Percentiles rank a stretch among this genome's conserved stretches.
These are phyloP conservation scores for Panulirus ornatus DNA, from an alignment of 1,140 invertebrate species.

Conservation along the genomic window DNA sequence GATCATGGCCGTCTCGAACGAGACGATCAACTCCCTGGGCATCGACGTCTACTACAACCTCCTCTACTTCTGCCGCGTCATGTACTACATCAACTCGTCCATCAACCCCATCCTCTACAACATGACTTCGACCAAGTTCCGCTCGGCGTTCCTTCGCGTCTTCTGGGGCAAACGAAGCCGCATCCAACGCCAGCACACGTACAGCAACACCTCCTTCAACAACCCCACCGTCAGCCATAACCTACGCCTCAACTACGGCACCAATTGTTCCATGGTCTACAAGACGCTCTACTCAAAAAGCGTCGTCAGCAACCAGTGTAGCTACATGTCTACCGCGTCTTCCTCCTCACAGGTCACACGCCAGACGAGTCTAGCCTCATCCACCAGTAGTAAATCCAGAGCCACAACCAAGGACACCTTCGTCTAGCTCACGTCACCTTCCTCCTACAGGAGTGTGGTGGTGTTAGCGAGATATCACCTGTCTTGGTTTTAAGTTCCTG, in stretches of 20 bases:
- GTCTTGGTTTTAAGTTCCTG: not conserved
- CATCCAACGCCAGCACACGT: constrained; percentile 14
- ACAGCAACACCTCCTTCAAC: constrained; percentile 62
- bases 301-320: constrained; percentile 41
- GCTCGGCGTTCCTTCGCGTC: constrained; percentile 84
- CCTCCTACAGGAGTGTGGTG: not conserved
- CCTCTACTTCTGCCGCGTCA: constrained; percentile 90
- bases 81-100: constrained; percentile 93
- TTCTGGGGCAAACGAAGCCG: constrained; percentile 21
- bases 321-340: constrained; percentile 41
- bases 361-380: constrained; percentile 10
- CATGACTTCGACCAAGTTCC: constrained; percentile 94
- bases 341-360: constrained; percentile 50
- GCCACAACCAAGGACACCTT: constrained; percentile 16
- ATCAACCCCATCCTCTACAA: constrained; percentile 94
- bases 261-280: constrained; percentile 65
- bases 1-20: constrained; percentile 87
- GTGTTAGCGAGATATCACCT: not conserved
- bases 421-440: not conserved
- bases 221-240: constrained; percentile 52
- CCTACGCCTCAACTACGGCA: constrained; percentile 54
- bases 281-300: constrained; percentile 52
- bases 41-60: constrained; percentile 90
- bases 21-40: constrained; percentile 84
- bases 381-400: not conserved